Base-by-base conservation (phyloP, 2,113 vertebrate genomes). In the Indicator maculatus region DNA sequence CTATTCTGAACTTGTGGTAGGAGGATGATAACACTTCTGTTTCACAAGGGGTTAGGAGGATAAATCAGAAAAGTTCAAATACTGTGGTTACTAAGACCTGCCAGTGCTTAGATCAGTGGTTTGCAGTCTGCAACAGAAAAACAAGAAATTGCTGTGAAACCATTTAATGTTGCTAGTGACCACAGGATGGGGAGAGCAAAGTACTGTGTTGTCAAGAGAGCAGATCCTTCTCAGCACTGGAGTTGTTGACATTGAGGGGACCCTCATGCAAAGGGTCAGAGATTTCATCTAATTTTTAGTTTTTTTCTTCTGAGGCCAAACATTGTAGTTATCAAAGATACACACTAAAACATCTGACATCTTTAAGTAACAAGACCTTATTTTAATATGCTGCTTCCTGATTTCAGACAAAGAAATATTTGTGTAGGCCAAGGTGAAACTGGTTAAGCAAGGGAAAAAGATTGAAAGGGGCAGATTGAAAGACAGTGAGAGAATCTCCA, bases 331-430 rank as follows among this genome's bases (percentile, higher is more conserved):
- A 64, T 59, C 44, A 81, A 78, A 71, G 2, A 82, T 66, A 79
- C 0, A 0, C 63, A 73, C 44, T 77, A 79, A 78, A 75, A 30
- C 10, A 31, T 81, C 56, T 73, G 50, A 66, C 33, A 80, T 90
- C 55, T 91, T 45, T 66, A 89, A 71, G 78, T 18, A 89, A 50
- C 39, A 88, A 94, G 63, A 78, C 50, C 36, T 96, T 45, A 63
- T 76, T 93, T 93, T 95, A 88, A 88, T 93, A 88, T 13, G 9
- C 73, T 69, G 41, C 92, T 92, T 94, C 88, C 92, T 89, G 88
- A 92, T 87, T 88, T 95, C 79, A 90, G 66, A 95, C 90, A 94
- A 97, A 95, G 89, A 89, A 92, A 93, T 96, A 93, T 70, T 95
- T 97, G 86, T 94, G 80, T 78, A 91, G 91, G 69, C 55, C 66